phyloP scores from a whole-genome alignment of 2,888 invertebrate species.

The Tenthredo scrophulariae region DNA sequence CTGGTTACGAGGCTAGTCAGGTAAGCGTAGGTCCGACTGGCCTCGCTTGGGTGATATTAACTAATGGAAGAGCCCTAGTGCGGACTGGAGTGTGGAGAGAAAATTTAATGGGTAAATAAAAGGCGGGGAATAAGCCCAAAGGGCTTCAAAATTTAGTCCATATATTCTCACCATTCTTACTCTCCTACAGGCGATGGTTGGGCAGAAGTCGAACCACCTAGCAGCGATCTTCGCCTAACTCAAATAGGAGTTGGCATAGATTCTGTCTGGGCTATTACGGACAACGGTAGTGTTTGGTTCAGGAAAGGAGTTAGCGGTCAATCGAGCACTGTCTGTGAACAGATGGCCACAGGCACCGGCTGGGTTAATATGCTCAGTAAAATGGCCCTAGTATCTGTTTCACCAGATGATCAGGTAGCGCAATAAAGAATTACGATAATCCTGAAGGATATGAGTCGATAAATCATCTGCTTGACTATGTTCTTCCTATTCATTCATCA shows the following conservation, averaged over 20 bases:
- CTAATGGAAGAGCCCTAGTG: constrained; percentile 91
- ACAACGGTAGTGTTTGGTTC: constrained; percentile 93
- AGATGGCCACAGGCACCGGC: constrained; percentile 88
- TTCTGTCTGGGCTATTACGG: constrained; percentile 88
- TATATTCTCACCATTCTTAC: constrained; percentile 25
- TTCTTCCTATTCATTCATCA: constrained; percentile 46
- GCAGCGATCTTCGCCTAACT: constrained; percentile 84
- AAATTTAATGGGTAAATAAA: constrained; percentile 82
- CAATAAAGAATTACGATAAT: neutral
- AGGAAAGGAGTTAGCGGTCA: constrained; percentile 87
- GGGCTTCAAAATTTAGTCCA: neutral
- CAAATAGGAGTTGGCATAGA: constrained; percentile 91
- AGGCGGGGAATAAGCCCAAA: neutral
- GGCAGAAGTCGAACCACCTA: constrained; percentile 90
- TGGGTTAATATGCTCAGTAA: constrained; percentile 95
- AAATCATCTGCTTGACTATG: neutral
- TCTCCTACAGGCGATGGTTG: constrained; percentile 83
- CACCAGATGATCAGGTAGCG: constrained; percentile 89
- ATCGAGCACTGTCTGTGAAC: constrained; percentile 87
- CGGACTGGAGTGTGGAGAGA: constrained; percentile 92
- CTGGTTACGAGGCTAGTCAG: constrained; percentile 90
- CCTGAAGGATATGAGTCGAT: neutral
- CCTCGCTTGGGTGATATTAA: constrained; percentile 91
- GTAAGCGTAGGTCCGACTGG: constrained; percentile 93
- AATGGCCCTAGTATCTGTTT: constrained; percentile 91